A percentile compares a stretch with the other conserved stretches of the same genome.
phyloP scores from a whole-genome alignment of 1,140 invertebrate genomes.

The Pseudachorutes palmiensis region DNA sequence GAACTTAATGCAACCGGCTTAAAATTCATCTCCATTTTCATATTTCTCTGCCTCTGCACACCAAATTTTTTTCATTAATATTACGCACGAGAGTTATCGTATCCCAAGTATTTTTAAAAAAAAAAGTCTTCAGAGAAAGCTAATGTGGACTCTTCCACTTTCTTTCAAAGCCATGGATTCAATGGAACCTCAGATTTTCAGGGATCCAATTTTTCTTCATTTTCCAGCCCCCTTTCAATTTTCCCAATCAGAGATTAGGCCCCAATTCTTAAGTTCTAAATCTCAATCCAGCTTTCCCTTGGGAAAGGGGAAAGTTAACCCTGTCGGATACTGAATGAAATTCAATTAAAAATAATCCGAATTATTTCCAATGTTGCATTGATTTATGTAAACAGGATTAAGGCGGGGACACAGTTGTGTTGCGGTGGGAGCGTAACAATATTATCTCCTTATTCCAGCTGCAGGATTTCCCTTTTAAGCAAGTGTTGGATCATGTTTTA shows the following conservation, averaged over 20 bases:
- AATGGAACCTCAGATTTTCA: background rate
- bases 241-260: background rate
- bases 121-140: background rate
- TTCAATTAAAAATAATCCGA: slow-evolving; percentile 11
- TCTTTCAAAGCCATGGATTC: background rate
- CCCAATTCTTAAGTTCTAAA: background rate
- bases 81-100: background rate
- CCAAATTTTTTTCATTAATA: background rate
- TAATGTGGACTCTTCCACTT: background rate
- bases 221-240: background rate
- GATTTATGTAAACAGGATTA: slow-evolving; percentile 14
- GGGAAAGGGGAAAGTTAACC: background rate
- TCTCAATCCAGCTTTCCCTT: background rate
- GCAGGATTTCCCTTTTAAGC: too few species aligned
- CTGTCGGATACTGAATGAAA: background rate
- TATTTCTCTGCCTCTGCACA: background rate
- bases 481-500: too few species aligned
- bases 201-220: background rate
- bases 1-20: too few species aligned
- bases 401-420: background rate
- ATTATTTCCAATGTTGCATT: background rate
- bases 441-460: background rate
- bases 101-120: background rate
- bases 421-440: background rate
- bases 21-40: too few species aligned